phyloP scores from a whole-genome alignment of 1,140 invertebrate genomes.

The Leptoteleia sp. region DNA sequence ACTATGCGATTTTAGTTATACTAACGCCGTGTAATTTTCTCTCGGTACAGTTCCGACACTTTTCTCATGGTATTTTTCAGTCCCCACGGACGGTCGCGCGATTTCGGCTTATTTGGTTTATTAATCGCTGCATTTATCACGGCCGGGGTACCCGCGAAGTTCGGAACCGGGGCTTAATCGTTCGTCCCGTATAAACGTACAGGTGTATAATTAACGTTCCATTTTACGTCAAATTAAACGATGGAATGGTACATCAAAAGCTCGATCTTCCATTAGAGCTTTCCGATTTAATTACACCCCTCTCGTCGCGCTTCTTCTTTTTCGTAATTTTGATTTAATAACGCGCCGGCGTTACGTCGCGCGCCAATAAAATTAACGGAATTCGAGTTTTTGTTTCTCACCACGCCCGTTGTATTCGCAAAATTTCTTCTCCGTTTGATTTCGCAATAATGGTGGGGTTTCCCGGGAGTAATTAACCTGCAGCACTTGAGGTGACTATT shows the following conservation, averaged over 20 bases:
- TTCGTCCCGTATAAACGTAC: slow-evolving; percentile 41
- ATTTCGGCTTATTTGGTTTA: slow-evolving; percentile 39
- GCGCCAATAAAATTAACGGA: slow-evolving; percentile 3
- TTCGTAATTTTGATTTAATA: slow-evolving; percentile 47
- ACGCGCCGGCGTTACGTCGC: slow-evolving; percentile 13
- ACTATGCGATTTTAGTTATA: too few relatives aligned
- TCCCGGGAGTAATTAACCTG: slow-evolving; percentile 5
- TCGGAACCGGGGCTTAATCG: slow-evolving; percentile 25
- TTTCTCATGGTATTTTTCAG: neutral
- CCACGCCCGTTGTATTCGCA: neutral
- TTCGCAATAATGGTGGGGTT: slow-evolving; percentile 6
- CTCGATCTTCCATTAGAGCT: slow-evolving; percentile 51
- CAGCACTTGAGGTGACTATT: slow-evolving; percentile 1
- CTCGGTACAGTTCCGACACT: too few relatives aligned
- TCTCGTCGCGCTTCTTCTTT: slow-evolving; percentile 20
- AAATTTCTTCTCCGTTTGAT: slow-evolving; percentile 2
- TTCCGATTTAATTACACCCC: slow-evolving; percentile 43
- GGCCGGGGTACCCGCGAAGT: neutral
- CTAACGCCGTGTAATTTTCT: too few relatives aligned
- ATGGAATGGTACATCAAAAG: slow-evolving; percentile 48
- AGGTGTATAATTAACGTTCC: slow-evolving; percentile 57
- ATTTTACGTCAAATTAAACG: slow-evolving; percentile 57
- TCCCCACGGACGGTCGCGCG: neutral
- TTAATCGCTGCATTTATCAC: slow-evolving; percentile 42
- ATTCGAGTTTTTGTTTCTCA: neutral